Percentiles rank a stretch among this genome's conserved stretches.
Conservation (phyloP, 2,797 vertebrate genomes). For the Mycteria americana region DNA sequence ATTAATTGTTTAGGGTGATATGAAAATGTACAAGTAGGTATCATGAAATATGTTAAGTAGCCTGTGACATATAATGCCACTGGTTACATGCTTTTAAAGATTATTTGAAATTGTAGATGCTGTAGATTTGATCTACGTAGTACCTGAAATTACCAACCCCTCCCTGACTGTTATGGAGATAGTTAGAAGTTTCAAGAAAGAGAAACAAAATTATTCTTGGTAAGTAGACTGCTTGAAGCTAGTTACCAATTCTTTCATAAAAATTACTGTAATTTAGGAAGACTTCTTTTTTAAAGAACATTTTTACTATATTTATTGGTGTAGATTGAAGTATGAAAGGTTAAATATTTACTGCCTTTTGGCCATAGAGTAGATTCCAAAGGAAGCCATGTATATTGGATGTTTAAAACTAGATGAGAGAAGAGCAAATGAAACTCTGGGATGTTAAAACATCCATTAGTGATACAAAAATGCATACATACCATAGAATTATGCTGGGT, state of each 20-base stretch:
- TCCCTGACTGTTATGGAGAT: neutral
- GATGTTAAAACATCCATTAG: neutral
- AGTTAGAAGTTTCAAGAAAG: neutral
- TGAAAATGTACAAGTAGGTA: neutral
- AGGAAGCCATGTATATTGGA: neutral
- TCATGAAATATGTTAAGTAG: neutral
- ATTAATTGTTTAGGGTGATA: neutral
- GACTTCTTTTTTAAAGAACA: neutral
- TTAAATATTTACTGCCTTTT: neutral
- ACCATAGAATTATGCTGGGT: neutral
- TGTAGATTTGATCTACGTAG: neutral
- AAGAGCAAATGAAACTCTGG: neutral
- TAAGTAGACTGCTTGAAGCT: neutral
- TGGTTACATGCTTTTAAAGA: neutral
- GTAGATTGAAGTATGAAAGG: neutral
- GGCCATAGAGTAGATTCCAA: neutral
- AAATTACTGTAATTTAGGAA: neutral
- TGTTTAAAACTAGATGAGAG: neutral
- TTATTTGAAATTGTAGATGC: neutral
- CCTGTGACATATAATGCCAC: neutral
- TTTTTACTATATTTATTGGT: neutral
- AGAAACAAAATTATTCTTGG: neutral
- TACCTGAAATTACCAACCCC: neutral
- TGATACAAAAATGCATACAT: neutral
- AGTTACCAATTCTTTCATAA: neutral